Evolutionary conservation across 1,140 invertebrate genomes (phyloP), one percentile per base, ranked within the genome.

Genomic region (Brachionus paranguensis): DNA sequence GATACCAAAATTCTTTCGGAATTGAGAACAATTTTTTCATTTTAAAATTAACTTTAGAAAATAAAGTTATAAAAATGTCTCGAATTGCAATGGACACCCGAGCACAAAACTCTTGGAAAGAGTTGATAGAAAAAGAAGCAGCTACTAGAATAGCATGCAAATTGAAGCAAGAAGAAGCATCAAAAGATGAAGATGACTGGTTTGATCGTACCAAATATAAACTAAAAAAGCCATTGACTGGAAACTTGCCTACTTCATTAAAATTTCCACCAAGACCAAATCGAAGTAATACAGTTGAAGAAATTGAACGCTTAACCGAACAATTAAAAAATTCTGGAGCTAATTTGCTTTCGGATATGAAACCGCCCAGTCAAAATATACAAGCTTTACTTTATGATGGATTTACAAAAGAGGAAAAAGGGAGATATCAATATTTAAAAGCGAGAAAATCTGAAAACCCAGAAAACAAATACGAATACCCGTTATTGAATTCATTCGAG

Each of bases 321-420:
- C 60, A 84, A 47, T 43, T 84, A 53, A 72, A 84, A 72, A 47
- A n/a, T 60, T 17, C 84, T 0, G 43, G 45, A 8, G 37, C 10
- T 2, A 85, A 83, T 74, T 12, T 60, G n/a, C 50, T 29, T 6
- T 27, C 17, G 1, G 83, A 84, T 47, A 85, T 85, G 85, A 27
- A 37, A 20, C 55, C 60, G 6, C 12, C 55, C 12, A 43, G 81
- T 0, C 4, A 27, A 55, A 29, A 85, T 7, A 4, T 41, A 10
- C 45, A 47, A 72, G n/a, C 53, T 12, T 53, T 60, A 27, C 60
- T 85, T 17, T 85, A 83, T 41, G 85, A 85, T 43, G 85, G 85
- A 1, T 84, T 85, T 43, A 84, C 74, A 4, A 84, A 78, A 79
- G 84, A 85, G 43, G 72, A 70, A 12, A 85, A 85, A 68, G 85